Evolutionary conservation across 2,113 vertebrate species (phyloP).

Genomic region (Megalops atlanticus): DNA sequence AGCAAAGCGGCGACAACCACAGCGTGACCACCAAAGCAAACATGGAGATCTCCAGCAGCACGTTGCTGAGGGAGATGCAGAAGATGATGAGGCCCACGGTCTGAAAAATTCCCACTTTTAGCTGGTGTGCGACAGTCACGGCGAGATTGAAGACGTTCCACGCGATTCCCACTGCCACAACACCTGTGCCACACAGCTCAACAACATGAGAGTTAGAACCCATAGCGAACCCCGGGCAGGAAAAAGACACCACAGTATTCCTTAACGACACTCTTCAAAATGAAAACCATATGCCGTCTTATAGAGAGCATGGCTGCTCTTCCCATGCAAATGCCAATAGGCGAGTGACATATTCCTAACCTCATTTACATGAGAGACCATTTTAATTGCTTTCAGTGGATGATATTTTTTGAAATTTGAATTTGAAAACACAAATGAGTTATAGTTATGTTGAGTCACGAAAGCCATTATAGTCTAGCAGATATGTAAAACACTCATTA

Average conservation of each 20-base stretch:
- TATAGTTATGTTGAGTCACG: neutral
- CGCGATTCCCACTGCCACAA: constrained; percentile 30
- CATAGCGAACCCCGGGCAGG: neutral
- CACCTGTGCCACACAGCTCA: constrained; percentile 10
- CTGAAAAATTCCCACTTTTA: constrained; percentile 21
- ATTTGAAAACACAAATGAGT: constrained; percentile 42
- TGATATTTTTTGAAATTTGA: constrained; percentile 7
- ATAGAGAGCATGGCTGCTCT: constrained; percentile 23
- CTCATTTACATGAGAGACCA: neutral
- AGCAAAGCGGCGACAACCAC: neutral
- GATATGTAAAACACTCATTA: neutral
- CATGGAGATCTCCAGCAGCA: constrained; percentile 39
- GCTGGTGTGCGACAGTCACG: constrained; percentile 36
- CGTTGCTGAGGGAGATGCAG: constrained; percentile 46
- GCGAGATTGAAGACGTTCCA: constrained; percentile 45
- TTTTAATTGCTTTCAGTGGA: neutral
- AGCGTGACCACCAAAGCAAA: constrained; percentile 7
- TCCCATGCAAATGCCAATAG: constrained; percentile 43
- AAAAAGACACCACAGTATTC: neutral
- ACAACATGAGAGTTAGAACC: neutral
- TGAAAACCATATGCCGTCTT: constrained; percentile 1
- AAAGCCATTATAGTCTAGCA: neutral
- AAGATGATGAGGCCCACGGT: constrained; percentile 37
- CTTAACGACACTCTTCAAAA: neutral
- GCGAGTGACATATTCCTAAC: neutral